Conservation (phyloP, 1,140 invertebrate genomes). For the Eumaeus atala region DNA sequence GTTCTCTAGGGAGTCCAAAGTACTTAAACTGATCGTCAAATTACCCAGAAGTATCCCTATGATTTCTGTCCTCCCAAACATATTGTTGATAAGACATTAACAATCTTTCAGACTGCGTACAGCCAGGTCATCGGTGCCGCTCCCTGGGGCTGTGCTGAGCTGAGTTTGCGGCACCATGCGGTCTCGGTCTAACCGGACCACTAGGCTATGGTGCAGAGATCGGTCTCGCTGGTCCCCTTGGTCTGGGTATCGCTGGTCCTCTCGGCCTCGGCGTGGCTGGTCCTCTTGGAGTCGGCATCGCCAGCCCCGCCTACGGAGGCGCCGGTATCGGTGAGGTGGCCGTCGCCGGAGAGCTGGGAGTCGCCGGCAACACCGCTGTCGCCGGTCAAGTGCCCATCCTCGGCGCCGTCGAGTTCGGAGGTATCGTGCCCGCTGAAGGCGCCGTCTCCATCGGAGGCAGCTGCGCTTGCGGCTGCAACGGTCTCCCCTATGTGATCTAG, state of each 20-base stretch:
- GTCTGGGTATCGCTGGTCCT: not conserved
- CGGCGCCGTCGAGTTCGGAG: slow-evolving; percentile 15
- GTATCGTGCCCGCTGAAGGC: slow-evolving; percentile 13
- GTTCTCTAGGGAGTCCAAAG: too few relatives aligned
- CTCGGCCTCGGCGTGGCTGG: not conserved
- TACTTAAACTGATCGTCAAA: too few relatives aligned
- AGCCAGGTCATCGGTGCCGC: slow-evolving; percentile 5
- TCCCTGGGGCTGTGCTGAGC: not conserved
- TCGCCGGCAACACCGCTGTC: too few relatives aligned
- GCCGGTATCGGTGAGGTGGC: not conserved
- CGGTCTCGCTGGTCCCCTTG: too few relatives aligned
- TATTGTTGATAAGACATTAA: not conserved
- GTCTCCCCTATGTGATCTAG: too few relatives aligned
- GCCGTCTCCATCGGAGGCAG: not conserved
- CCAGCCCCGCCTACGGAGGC: not conserved
- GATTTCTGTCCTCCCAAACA: too few relatives aligned
- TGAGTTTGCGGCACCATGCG: too few relatives aligned
- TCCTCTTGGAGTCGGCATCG: not conserved
- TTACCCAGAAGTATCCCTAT: too few relatives aligned
- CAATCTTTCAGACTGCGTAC: slow-evolving; percentile 5
- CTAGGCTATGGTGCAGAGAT: too few relatives aligned
- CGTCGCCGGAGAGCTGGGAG: not conserved
- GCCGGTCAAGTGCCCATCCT: too few relatives aligned
- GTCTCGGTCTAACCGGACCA: too few relatives aligned
- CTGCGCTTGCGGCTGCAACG: too few relatives aligned